These are phyloP conservation scores for Conops quadrifasciatus DNA, from an alignment of 2,888 invertebrate species.

Conservation along the genomic window DNA sequence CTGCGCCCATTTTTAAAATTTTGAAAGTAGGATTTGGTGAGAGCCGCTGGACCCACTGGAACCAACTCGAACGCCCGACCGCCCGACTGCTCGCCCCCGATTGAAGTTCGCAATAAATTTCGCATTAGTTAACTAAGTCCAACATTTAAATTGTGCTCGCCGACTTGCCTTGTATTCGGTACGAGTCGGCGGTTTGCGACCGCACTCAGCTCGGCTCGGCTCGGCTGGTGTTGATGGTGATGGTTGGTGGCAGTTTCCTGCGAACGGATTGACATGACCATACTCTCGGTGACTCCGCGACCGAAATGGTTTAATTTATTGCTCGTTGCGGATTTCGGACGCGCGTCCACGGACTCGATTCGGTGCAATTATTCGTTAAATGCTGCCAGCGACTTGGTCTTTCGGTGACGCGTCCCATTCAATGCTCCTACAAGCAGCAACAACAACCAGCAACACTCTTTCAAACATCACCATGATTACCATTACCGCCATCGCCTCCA, in stretches of 20 bases:
- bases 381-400: slow-evolving; percentile 31
- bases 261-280: slow-evolving; percentile 44
- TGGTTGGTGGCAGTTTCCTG: background rate
- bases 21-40: no score
- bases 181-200: slow-evolving; percentile 2
- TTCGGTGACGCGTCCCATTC: slow-evolving; percentile 31
- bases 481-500: background rate
- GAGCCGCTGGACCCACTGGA: no score
- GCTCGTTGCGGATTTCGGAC: slow-evolving; percentile 39
- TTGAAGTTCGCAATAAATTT: slow-evolving; percentile 56
- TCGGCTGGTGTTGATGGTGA: background rate
- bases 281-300: slow-evolving; percentile 35
- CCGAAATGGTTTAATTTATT: slow-evolving; percentile 45
- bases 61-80: no score
- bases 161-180: slow-evolving; percentile 44
- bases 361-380: slow-evolving; percentile 39
- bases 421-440: slow-evolving; percentile 27
- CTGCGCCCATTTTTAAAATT: no score
- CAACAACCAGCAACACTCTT: slow-evolving; percentile 11
- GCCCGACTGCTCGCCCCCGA: slow-evolving; percentile 35
- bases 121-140: slow-evolving; percentile 58
- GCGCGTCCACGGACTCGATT: slow-evolving; percentile 23
- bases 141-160: slow-evolving; percentile 55
- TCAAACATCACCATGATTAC: slow-evolving; percentile 18
- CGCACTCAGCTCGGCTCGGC: slow-evolving; percentile 2